These are phyloP conservation scores for Elmis aenea DNA, from an alignment of 2,888 invertebrate genomes.

Conservation along the genomic window DNA sequence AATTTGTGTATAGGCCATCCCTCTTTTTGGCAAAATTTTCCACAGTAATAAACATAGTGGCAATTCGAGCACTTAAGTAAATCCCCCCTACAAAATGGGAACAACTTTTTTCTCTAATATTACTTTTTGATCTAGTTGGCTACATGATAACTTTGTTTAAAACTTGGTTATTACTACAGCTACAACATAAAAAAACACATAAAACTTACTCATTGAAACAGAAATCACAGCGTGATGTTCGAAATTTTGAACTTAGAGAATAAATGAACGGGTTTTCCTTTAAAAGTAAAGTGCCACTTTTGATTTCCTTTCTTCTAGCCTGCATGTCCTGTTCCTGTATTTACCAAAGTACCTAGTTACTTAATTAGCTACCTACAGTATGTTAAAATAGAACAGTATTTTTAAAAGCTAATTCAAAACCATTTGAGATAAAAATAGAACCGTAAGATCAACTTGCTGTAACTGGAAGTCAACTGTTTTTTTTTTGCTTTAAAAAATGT, in stretches of 20 bases:
- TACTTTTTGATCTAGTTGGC: neutral
- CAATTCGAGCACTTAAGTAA: conserved; percentile 79
- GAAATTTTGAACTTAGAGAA: conserved; percentile 64
- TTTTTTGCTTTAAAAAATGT: too few relatives aligned
- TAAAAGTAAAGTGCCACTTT: conserved; percentile 63
- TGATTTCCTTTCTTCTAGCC: conserved; percentile 39
- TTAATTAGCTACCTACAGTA: too few relatives aligned
- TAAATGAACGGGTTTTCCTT: conserved; percentile 73
- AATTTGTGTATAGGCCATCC: conserved; percentile 79
- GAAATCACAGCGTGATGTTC: conserved; percentile 68
- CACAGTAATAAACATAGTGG: conserved; percentile 78
- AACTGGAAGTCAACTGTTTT: too few relatives aligned
- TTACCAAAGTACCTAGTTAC: too few relatives aligned
- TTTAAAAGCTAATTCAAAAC: too few relatives aligned
- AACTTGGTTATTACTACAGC: too few relatives aligned
- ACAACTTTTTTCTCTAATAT: neutral
- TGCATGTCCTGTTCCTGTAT: too few relatives aligned
- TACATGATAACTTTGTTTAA: neutral
- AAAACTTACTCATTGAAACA: conserved; percentile 65
- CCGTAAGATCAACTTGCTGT: too few relatives aligned
- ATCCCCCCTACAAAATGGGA: conserved; percentile 55
- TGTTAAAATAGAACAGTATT: too few relatives aligned
- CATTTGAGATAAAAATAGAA: too few relatives aligned
- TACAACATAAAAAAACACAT: too few relatives aligned
- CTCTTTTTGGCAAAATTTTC: conserved; percentile 70